Evolutionary conservation across 2,888 invertebrate species (phyloP).

Genomic region (Drosophila fulvimacula): DNA sequence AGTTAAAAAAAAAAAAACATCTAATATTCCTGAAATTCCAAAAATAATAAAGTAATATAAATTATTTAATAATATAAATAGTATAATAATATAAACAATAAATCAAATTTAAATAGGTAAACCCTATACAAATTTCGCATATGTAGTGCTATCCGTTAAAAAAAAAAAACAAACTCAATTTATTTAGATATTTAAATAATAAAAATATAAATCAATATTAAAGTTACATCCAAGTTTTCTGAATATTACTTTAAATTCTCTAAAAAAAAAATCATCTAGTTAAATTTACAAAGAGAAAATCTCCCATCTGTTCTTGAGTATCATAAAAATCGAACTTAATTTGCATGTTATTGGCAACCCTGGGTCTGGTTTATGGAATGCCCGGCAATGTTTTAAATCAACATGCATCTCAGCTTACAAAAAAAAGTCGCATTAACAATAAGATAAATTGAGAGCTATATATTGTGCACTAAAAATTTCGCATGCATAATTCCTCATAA

Average conservation of each 20-base stretch:
- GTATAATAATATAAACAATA: too few species aligned
- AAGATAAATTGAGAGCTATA: slow-evolving; percentile 44
- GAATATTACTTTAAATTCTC: background rate
- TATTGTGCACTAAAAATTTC: slow-evolving; percentile 20
- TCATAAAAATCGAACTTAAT: background rate
- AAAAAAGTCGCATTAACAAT: slow-evolving; percentile 20
- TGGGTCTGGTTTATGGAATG: background rate
- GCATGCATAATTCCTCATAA: slow-evolving; percentile 77
- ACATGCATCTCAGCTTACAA: background rate
- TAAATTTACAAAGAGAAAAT: background rate
- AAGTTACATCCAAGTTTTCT: background rate
- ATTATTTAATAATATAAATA: too few species aligned
- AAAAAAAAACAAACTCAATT: too few species aligned
- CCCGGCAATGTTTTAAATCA: slow-evolving; percentile 16
- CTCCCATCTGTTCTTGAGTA: background rate
- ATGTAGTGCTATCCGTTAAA: too few species aligned
- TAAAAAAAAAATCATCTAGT: background rate
- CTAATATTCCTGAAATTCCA: too few species aligned
- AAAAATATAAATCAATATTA: too few species aligned
- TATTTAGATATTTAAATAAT: too few species aligned
- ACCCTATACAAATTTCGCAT: too few species aligned
- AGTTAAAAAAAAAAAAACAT: too few species aligned
- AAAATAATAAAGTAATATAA: too few species aligned
- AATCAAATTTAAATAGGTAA: too few species aligned
- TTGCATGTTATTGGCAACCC: background rate